Conservation (phyloP, 1,140 invertebrate species). For the Drosophila setifemur region DNA sequence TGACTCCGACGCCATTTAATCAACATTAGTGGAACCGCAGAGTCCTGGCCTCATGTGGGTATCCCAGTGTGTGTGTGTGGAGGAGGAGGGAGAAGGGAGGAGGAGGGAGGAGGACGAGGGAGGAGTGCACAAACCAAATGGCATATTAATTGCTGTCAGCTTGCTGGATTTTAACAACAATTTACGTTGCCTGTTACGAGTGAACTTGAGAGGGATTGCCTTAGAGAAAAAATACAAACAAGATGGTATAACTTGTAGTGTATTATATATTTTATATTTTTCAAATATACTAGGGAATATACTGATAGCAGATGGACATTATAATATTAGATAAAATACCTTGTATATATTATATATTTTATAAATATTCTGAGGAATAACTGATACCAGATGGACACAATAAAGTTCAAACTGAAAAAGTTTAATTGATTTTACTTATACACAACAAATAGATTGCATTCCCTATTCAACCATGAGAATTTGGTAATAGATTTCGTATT, state of each 20-base stretch:
- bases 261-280: too few species aligned
- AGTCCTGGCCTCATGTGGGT: not conserved
- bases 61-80: not conserved
- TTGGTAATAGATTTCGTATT: not conserved
- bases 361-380: too few species aligned
- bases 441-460: too few species aligned
- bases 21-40: slow-evolving; percentile 64
- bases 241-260: slow-evolving; percentile 4
- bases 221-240: not conserved
- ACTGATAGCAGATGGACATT: too few species aligned
- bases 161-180: slow-evolving; percentile 32
- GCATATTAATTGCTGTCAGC: slow-evolving; percentile 64
- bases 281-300: too few species aligned
- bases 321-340: too few species aligned
- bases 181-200: slow-evolving; percentile 32
- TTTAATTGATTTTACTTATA: too few species aligned
- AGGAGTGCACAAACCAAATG: slow-evolving; percentile 41
- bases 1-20: slow-evolving; percentile 63
- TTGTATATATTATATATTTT: too few species aligned
- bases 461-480: not conserved
- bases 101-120: not conserved
- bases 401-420: too few species aligned
- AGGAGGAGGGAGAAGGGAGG: too few species aligned
- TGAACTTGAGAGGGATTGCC: slow-evolving; percentile 54
- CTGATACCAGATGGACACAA: too few species aligned